Evolutionary conservation across 2,888 invertebrate genomes (phyloP).

Genomic region (Eremobia ochroleuca): DNA sequence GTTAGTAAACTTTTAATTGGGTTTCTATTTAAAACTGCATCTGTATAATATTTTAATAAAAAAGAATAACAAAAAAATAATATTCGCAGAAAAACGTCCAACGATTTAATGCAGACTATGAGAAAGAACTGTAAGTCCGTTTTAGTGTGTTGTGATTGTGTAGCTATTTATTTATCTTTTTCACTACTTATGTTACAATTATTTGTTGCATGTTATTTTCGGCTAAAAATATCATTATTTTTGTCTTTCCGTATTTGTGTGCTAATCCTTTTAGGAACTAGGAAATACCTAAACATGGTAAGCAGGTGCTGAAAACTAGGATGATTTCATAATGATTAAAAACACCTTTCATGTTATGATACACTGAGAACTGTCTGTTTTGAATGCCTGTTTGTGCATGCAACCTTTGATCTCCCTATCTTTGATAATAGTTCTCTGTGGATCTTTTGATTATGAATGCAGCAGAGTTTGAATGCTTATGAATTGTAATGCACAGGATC

Average conservation of each 20-base stretch:
- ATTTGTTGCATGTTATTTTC: slow-evolving; percentile 11
- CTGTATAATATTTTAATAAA: slow-evolving; percentile 60
- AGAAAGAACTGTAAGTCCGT: slow-evolving; percentile 87
- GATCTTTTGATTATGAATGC: background rate
- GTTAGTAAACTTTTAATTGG: background rate
- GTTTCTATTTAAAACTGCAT: background rate
- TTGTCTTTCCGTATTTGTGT: background rate
- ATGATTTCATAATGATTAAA: background rate
- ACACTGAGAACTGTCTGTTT: background rate
- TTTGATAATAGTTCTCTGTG: background rate
- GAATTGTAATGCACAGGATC: background rate
- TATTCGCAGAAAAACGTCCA: slow-evolving; percentile 89
- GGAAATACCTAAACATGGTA: background rate
- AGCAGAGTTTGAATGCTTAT: background rate
- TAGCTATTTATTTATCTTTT: slow-evolving; percentile 23
- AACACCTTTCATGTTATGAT: background rate
- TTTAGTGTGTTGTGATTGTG: slow-evolving; percentile 90
- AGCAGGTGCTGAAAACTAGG: background rate
- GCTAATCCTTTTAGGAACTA: background rate
- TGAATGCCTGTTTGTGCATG: background rate
- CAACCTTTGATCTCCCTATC: background rate
- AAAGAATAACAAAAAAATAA: slow-evolving; percentile 69
- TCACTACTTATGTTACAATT: background rate
- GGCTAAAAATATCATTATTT: background rate
- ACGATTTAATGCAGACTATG: slow-evolving; percentile 90